Base-by-base conservation (phyloP, 2,888 invertebrate species). In the Euzetes globulus region DNA sequence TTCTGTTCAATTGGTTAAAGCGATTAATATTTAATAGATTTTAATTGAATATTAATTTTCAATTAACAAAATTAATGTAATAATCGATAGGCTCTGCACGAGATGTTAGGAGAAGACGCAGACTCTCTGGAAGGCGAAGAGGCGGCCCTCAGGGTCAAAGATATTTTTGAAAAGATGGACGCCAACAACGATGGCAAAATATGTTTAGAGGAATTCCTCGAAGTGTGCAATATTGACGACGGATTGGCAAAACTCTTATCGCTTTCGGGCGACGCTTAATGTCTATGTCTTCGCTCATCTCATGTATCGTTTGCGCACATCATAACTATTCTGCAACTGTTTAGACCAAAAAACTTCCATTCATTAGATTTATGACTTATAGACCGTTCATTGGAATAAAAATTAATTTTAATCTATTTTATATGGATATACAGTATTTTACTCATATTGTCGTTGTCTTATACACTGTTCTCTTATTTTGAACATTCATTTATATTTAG, bases 81-180 rank as follows among this genome's bases (percentile, higher is more conserved):
- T 41, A 87, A 60, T 15, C 27, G 37, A 63, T 87, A 98, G 98
- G 98, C 98, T 79, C 98, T 99, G 85, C 99, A 99, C 85, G 97
- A 97, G 84, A 99, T 99, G 98, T 87, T 99, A 80, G 98, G 98
- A 75, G 95, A 95, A 78, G 94, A 94, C 84, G 93, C 93, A 81
- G 93, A 93, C 84, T 94, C 94, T 82, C 94, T 95, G 70, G 93
- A 93, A 55, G 95, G 94, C 83, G 84, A 85, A 75, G 94, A 95
- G 25, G 97, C 98, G 37, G 95, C 97, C 83, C 96, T 97, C 82
- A 87, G 98, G 79, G 98, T 98, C 80, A 94, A 95, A 86, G 97
- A 96, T 84, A 99, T 99, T 81, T 99, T 99, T 85, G 94, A 94
- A 77, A 96, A 96, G 85, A 98, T 99, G 98, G 98, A 99, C 84